These are phyloP conservation scores for Scleropages formosus DNA, from an alignment of 2,797 vertebrate species.

Conservation along the genomic window DNA sequence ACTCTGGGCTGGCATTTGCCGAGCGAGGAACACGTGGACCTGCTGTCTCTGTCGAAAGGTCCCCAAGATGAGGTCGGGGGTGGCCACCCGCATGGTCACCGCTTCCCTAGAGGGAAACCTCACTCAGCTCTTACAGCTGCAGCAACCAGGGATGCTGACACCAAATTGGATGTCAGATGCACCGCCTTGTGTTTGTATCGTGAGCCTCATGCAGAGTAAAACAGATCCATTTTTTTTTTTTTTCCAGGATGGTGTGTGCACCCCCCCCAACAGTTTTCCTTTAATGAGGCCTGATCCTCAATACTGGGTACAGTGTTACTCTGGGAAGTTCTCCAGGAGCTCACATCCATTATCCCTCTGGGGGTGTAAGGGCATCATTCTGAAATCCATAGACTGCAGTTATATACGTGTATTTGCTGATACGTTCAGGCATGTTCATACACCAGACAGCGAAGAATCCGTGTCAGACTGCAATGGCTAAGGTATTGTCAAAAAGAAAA, in stretches of 20 bases:
- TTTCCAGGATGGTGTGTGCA: neutral
- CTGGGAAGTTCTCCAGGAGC: neutral
- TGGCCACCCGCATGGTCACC: too few relatives aligned
- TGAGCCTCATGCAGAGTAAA: neutral
- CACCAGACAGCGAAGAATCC: neutral
- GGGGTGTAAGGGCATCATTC: neutral
- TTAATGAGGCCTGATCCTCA: neutral
- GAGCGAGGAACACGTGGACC: too few relatives aligned
- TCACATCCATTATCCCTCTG: constrained; percentile 14
- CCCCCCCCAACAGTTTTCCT: neutral
- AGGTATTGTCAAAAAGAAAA: neutral
- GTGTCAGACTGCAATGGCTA: neutral
- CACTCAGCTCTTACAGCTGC: too few relatives aligned
- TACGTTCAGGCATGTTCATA: neutral
- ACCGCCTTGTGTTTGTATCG: neutral
- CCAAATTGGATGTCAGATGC: too few relatives aligned
- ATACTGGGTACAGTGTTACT: neutral
- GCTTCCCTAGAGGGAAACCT: too few relatives aligned
- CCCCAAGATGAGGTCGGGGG: too few relatives aligned
- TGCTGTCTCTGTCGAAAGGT: too few relatives aligned
- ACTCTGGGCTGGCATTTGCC: too few relatives aligned
- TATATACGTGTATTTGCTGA: neutral
- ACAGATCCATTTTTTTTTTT: neutral
- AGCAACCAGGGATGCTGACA: too few relatives aligned
- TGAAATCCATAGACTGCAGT: neutral